These are phyloP conservation scores for Pecten maximus DNA, from an alignment of 2,888 invertebrate species.

Conservation along the genomic window DNA sequence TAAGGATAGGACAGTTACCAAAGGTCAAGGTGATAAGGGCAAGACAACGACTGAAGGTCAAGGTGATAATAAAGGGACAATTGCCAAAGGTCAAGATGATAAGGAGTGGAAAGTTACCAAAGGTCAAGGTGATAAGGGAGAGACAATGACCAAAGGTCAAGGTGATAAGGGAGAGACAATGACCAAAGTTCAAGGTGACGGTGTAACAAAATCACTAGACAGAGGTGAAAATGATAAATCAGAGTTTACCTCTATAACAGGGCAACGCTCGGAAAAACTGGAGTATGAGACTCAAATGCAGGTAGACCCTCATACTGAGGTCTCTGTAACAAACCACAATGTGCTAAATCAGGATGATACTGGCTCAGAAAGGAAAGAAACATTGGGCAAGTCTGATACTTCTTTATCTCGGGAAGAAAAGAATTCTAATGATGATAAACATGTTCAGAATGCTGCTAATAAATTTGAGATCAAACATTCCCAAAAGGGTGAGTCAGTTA, in stretches of 20 bases:
- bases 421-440: not conserved
- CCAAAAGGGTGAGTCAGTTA: not conserved
- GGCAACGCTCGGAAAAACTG: not conserved
- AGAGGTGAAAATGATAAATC: not conserved
- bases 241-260: not conserved
- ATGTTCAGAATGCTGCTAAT: not conserved
- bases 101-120: not conserved
- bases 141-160: not conserved
- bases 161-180: not conserved
- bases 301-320: not conserved
- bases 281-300: not conserved
- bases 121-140: not conserved
- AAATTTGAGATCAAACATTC: not conserved
- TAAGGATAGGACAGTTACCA: not conserved
- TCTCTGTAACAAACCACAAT: not conserved
- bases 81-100: not conserved
- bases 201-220: not conserved
- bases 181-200: not conserved
- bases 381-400: not conserved
- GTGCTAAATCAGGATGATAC: not conserved
- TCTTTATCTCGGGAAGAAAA: not conserved
- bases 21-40: not conserved
- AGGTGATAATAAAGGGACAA: not conserved
- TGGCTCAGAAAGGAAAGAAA: not conserved
- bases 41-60: not conserved